phyloP scores from a whole-genome alignment of 2,888 invertebrate genomes.

The Palloptera scutellata region DNA sequence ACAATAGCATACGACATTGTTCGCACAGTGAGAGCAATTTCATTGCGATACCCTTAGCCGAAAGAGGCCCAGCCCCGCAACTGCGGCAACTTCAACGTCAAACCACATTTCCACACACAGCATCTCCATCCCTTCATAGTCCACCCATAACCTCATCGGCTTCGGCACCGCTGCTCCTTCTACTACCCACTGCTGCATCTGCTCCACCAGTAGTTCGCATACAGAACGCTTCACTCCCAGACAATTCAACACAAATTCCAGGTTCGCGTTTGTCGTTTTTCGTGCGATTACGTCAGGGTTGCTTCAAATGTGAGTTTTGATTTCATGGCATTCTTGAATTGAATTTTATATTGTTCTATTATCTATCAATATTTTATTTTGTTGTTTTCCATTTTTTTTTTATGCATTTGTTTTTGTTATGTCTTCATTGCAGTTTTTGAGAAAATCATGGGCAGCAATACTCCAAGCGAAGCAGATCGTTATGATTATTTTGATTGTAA shows the following conservation, averaged over 20 bases:
- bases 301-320: conserved; percentile 49
- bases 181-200: conserved; percentile 33
- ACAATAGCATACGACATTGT: not conserved
- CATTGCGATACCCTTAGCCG: conserved; percentile 9
- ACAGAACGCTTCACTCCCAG: conserved; percentile 42
- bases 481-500: conserved; percentile 62
- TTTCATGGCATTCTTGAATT: not conserved
- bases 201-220: conserved; percentile 48
- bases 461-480: conserved; percentile 60
- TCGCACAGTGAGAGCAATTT: conserved; percentile 16
- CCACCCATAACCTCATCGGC: conserved; percentile 29
- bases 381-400: conserved; percentile 27
- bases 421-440: conserved; percentile 50
- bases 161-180: conserved; percentile 23
- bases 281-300: conserved; percentile 51
- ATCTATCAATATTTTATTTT: conserved; percentile 1
- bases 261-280: conserved; percentile 47
- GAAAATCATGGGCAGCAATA: conserved; percentile 62
- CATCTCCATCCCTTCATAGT: conserved; percentile 31
- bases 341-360: not conserved
- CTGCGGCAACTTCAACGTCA: conserved; percentile 22
- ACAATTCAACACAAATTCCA: conserved; percentile 36
- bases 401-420: conserved; percentile 14
- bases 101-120: conserved; percentile 23
- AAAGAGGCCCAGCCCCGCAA: not conserved